Conservation (phyloP, 2,888 invertebrate species). For the Meloe dianella region DNA sequence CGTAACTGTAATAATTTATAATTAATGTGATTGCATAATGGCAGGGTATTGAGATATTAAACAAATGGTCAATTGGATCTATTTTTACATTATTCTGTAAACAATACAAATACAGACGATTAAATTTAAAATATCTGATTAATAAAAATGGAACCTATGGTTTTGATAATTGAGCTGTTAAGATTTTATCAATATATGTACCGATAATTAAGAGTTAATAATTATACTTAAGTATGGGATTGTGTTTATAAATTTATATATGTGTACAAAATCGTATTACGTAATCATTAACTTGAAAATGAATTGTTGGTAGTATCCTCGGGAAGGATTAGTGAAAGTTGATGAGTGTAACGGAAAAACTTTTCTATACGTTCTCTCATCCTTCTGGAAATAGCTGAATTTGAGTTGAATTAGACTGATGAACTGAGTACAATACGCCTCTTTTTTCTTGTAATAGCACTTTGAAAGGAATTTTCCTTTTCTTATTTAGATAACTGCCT, state of each 20-base stretch:
- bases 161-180: no score
- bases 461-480: no score
- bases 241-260: not conserved
- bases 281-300: not conserved
- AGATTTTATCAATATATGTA: not conserved
- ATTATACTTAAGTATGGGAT: not conserved
- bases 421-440: no score
- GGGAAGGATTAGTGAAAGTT: not conserved
- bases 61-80: not conserved
- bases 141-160: no score
- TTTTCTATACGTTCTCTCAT: no score
- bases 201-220: not conserved
- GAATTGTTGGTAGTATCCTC: not conserved
- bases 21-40: not conserved
- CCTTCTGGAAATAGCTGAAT: no score
- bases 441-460: no score
- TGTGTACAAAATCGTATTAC: not conserved
- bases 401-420: no score
- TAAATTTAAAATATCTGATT: no score
- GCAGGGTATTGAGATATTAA: not conserved
- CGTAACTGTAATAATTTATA: not conserved
- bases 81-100: not conserved
- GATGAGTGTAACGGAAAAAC: not conserved
- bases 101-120: no score
- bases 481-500: no score